These are phyloP conservation scores for Phalacrocorax carbo DNA, from an alignment of 2,113 vertebrate genomes.

Conservation along the genomic window DNA sequence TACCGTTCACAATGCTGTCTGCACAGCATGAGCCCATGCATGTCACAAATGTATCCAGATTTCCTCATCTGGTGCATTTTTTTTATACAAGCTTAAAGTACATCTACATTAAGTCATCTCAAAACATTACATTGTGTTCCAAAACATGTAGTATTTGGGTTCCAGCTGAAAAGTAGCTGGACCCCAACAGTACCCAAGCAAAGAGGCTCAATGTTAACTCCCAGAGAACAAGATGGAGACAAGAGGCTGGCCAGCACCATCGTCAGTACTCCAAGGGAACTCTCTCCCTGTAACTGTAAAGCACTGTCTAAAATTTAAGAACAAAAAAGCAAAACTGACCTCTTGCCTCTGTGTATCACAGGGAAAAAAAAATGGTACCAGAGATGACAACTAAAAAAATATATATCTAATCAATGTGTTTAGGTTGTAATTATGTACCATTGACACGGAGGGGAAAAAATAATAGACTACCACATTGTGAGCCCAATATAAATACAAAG, in stretches of 20 bases:
- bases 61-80: not conserved
- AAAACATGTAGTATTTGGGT: not conserved
- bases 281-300: not conserved
- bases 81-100: not conserved
- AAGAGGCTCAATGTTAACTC: not conserved
- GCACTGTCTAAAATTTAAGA: not conserved
- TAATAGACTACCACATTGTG: not conserved
- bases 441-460: not conserved
- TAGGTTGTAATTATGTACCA: not conserved
- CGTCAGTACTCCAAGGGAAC: not conserved
- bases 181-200: not conserved
- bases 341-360: not conserved
- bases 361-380: not conserved
- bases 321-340: not conserved
- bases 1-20: not conserved
- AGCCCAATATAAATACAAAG: not conserved
- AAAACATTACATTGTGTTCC: not conserved
- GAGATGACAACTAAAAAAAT: not conserved
- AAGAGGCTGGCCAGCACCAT: not conserved
- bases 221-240: too few relatives aligned
- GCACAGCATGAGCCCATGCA: not conserved
- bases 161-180: not conserved
- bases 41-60: rapidly evolving
- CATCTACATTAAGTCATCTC: not conserved
- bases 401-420: not conserved